Conservation (phyloP, 2,113 vertebrate genomes). For the Etia nguti region DNA sequence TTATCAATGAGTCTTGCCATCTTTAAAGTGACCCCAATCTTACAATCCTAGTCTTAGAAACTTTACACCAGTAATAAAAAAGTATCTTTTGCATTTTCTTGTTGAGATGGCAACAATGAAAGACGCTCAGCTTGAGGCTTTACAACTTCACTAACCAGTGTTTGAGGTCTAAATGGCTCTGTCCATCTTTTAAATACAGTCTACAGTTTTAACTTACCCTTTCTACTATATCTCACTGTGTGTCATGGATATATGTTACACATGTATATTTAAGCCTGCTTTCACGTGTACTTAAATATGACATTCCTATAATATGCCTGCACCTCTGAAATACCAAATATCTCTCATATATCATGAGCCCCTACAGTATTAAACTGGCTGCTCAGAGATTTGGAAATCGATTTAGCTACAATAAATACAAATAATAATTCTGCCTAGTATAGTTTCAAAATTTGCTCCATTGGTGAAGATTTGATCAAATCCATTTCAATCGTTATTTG, state of each 20-base stretch:
- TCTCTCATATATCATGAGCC: fast-evolving
- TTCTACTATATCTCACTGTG: fast-evolving
- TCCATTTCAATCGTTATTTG: not conserved
- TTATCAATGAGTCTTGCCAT: fast-evolving
- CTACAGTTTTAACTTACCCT: not conserved
- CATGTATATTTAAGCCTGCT: not conserved
- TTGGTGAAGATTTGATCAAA: not conserved
- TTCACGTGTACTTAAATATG: not conserved
- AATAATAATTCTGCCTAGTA: not conserved
- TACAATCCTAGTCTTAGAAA: not conserved
- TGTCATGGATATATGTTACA: not conserved
- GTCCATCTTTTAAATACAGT: not conserved
- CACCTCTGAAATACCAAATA: not conserved
- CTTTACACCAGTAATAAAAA: not conserved
- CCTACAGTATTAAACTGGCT: not conserved
- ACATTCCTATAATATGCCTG: fast-evolving
- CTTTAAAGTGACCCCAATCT: not conserved
- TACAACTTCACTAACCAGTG: not conserved
- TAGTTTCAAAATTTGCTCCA: not conserved
- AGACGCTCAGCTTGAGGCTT: not conserved
- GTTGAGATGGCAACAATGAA: not conserved
- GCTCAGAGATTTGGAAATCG: not conserved
- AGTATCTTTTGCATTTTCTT: not conserved
- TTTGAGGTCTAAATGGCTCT: not conserved
- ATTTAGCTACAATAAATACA: not conserved